Base-by-base conservation (phyloP, 2,888 invertebrate species). In the Stenolophus ochropezus region DNA sequence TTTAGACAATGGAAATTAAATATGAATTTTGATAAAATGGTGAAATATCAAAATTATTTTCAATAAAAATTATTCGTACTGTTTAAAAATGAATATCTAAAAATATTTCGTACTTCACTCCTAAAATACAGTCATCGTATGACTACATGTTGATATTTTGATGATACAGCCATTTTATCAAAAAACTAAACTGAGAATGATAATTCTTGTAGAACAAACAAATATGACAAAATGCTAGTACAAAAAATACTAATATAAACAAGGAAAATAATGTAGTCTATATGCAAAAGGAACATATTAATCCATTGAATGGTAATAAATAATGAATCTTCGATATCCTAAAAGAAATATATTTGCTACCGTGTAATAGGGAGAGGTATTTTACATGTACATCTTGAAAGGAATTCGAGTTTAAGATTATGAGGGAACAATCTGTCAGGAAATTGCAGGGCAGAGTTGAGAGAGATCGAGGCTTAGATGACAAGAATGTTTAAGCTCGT, bases 401-500 rank as follows among this genome's bases (percentile, higher is more conserved):
- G 51, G 65, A 69, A 61, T 61, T 61, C 61, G 73, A 73, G 49
- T 49, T 73, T 51, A 42, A 11, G 33, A 11, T 25, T 33, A 69
- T 69, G 65, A 69, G 65, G 65, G 33, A 33, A 27, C 23, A 56
- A 56, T 11, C 33, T 42, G 33, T 42, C 25, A 25, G 25, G 21
- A 56, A 14, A 23, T 23, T 25, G 33, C 33, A 42, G 23, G 61
- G 25, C n/a, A 61, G 61, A 25, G 25, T 61, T 23, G 23, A 61
- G 14, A 61, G 61, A 61, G 61, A 61, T 61, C 61, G 61, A 61
- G 61, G 23, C 61, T 61, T 23, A 61, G 20, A 51, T 75, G 51
- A 75, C 75, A 53, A 75, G 11, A 75, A 75, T 75, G 53, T 53
- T 27, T 75, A 75, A 75, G 75, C 75, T 75, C 75, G 75, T 75